Evolutionary conservation across 2,113 vertebrate genomes (phyloP), one percentile per base, ranked within the genome.

Genomic region (Azemiops feae): DNA sequence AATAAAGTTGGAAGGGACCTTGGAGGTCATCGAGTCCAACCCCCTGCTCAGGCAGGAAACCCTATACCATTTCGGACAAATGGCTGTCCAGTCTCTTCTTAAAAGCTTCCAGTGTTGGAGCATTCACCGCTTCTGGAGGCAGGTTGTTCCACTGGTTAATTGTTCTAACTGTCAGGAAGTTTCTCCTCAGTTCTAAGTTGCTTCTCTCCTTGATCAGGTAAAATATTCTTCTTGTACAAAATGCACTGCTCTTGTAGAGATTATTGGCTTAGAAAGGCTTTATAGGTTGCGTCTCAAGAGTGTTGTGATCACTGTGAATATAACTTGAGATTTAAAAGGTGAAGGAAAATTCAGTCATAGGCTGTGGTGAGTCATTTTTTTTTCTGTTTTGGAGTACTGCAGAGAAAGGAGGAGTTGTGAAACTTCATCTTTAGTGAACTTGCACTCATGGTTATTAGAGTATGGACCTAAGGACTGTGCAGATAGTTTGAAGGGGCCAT

Each of bases 171-270:
- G n/a, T n/a, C n/a, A n/a, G n/a, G n/a, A n/a, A n/a, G n/a, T n/a
- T n/a, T n/a, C n/a, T n/a, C n/a, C n/a, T n/a, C n/a, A n/a, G n/a
- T n/a, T n/a, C n/a, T n/a, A n/a, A n/a, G n/a, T n/a, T n/a, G n/a
- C n/a, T n/a, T n/a, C n/a, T n/a, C n/a, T n/a, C n/a, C n/a, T n/a
- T n/a, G n/a, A n/a, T n/a, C n/a, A n/a, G 95, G 93, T 92, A 93
- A 96, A 96, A 94, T 96, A 89, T 45, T 0, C 1, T 53, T 93
- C 91, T 89, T 90, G 91, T 85, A 93, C 96, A 96, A 97, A 96
- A 90, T 96, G 95, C 91, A 88, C 0, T 0, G 60, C 93, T 95
- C 91, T 89, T 96, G 58, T 81, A 91, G 92, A 93, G 81, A 39
- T 92, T 94, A 94, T 95, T 93, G 69, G 47, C 92, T 94, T 95